Base-by-base conservation (phyloP, 2,797 vertebrate species). In the Chelon labrosus region DNA sequence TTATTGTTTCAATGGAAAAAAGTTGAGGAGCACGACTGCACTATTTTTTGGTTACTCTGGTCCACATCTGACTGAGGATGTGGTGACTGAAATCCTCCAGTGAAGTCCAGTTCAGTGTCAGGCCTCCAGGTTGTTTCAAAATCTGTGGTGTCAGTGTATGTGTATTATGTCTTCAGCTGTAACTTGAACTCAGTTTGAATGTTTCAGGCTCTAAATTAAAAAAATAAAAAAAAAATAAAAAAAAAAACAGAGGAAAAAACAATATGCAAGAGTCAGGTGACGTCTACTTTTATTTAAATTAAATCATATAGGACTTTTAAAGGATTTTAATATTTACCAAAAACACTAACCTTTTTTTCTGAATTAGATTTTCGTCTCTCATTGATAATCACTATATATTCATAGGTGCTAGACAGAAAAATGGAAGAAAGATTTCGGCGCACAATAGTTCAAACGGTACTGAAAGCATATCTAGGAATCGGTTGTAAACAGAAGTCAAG, bases 261-360 rank as follows among this genome's bases (percentile, higher is more conserved):
- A 77, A 79, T 27, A 51, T 75, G 69, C 73, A 75, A 55, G 41
- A 84, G 64, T 93, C 89, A 86, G 86, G 86, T 93, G 91, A 93
- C 85, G 82, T 91, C 90, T 93, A 94, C 89, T 92, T 95, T 95
- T 95, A 95, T 95, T 95, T 95, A 95, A 95, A 95, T 95, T 96
- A 96, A 96, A 94, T 90, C 93, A 91, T 94, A 94, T 85, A 92
- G 82, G 89, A 92, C 88, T 93, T 90, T 92, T 57, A 89, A 95
- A 92, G 89, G 86, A 92, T 91, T 94, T 92, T 91, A 91, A 88
- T 91, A 91, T 93, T 93, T 92, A 93, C 91, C 92, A 91, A 94
- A 93, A 94, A 94, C 83, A 90, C 88, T 86, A 92, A 86, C 77
- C 72, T 82, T 89, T 27, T 35, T 92, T 91, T 88, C 79, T 87